Percentiles rank a stretch among this genome's conserved stretches.
These are phyloP conservation scores for Leptothorax acervorum DNA, from an alignment of 2,888 invertebrate species.

Conservation along the genomic window DNA sequence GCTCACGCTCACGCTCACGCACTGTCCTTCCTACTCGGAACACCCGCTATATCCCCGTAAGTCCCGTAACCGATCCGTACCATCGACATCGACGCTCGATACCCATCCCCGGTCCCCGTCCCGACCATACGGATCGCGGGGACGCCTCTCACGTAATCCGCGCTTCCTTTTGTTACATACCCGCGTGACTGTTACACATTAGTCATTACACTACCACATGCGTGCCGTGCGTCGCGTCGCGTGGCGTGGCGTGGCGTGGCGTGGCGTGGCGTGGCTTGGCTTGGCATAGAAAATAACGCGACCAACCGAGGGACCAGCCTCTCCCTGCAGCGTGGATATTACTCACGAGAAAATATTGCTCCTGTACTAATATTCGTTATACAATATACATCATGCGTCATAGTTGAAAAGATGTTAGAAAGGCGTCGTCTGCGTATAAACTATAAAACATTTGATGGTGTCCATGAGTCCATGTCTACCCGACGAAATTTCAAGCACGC, in stretches of 20 bases:
- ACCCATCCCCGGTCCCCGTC: neutral
- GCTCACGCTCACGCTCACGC: neutral
- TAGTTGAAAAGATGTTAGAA: neutral
- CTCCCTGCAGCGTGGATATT: neutral
- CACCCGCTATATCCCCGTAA: constrained; percentile 21
- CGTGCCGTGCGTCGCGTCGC: neutral
- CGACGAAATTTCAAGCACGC: neutral
- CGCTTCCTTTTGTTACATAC: constrained; percentile 29
- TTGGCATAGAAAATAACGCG: neutral
- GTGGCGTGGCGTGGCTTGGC: neutral
- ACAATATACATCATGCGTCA: neutral
- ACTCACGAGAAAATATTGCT: neutral
- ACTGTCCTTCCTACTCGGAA: neutral
- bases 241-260: too few species aligned
- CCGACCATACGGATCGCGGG: neutral
- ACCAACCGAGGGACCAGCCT: neutral
- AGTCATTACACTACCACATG: neutral
- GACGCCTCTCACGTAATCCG: constrained; percentile 35
- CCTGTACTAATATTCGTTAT: neutral
- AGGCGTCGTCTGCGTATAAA: neutral
- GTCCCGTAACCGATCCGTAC: constrained; percentile 36
- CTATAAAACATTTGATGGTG: too few species aligned
- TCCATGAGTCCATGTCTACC: neutral
- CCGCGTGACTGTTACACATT: constrained; percentile 19
- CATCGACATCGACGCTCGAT: constrained; percentile 44